A percentile compares a stretch with the other conserved stretches of the same genome.
Conservation (phyloP, 2,797 vertebrate species). For the Coendou prehensilis region DNA sequence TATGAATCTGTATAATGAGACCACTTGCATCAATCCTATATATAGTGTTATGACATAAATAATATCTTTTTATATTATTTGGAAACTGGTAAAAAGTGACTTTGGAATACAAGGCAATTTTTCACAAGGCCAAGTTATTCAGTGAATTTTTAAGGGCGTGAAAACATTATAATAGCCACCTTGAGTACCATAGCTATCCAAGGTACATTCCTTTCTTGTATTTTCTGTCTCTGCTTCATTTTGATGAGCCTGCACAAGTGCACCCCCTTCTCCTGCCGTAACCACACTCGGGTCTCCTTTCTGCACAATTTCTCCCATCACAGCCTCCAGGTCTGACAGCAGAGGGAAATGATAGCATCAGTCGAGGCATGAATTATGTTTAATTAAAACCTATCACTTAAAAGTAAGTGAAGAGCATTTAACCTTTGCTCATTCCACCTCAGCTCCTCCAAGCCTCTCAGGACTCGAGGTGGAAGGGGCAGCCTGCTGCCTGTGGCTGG, state of each 20-base stretch:
- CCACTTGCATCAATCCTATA: background rate
- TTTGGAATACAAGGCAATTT: background rate
- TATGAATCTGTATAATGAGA: background rate
- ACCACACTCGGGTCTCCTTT: background rate
- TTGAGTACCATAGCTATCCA: background rate
- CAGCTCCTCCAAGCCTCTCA: background rate
- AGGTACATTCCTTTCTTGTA: background rate
- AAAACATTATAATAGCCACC: background rate
- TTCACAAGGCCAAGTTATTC: background rate
- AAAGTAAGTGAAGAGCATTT: conserved; percentile 50
- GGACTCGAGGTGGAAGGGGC: background rate
- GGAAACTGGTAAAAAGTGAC: background rate
- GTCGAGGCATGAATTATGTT: conserved; percentile 76
- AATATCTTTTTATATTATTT: background rate
- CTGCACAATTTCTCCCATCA: conserved; percentile 27
- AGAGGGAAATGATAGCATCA: conserved; percentile 50
- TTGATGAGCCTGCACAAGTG: background rate
- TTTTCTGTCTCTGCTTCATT: background rate
- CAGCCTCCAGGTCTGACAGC: conserved; percentile 47
- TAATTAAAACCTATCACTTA: conserved; percentile 78
- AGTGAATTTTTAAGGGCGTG: background rate
- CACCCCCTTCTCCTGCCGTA: accelerated
- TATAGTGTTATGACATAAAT: background rate
- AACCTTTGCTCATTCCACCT: conserved; percentile 58
- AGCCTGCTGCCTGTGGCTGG: background rate